Evolutionary conservation across 37 sponge, comb jelly and placozoan species (phyloP).

Genomic region (Eunapius fragilis): DNA sequence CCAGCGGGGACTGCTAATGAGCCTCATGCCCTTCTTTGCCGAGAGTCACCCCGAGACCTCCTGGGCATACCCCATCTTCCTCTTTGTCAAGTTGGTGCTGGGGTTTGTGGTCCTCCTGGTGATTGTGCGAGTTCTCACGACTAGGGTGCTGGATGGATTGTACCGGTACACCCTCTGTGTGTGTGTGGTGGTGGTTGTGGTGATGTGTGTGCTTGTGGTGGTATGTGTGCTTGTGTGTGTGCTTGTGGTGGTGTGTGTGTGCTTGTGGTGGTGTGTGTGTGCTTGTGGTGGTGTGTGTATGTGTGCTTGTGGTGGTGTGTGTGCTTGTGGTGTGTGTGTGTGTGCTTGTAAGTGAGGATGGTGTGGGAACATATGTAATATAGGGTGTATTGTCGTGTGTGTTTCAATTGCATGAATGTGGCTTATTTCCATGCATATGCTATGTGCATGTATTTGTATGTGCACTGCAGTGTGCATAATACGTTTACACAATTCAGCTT

Average conservation of each 20-base stretch:
- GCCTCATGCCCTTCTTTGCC: constrained; percentile 73
- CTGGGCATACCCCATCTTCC: constrained; percentile 1
- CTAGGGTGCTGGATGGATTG: constrained; percentile 30
- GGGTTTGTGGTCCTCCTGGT: constrained; percentile 54
- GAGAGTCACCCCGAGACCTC: neutral
- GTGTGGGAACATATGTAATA: no score
- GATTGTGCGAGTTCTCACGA: constrained; percentile 17
- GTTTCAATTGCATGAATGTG: no score
- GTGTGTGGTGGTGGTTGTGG: constrained; percentile 14
- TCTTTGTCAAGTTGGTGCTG: constrained; percentile 39
- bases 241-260: constrained; percentile 1
- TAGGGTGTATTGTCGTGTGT: no score
- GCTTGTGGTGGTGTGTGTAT: neutral
- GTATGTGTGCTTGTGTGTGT: constrained; percentile 5
- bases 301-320: neutral
- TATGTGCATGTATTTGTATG: neutral
- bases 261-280: constrained; percentile 6
- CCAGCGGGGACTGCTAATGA: constrained; percentile 76
- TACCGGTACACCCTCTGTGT: constrained; percentile 27
- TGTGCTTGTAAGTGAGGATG: no score
- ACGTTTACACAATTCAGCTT: neutral
- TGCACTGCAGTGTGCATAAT: neutral
- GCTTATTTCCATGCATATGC: no score
- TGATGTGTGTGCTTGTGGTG: neutral
- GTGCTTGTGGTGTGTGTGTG: neutral